A percentile compares a stretch with the other conserved stretches of the same genome.
These are phyloP conservation scores for Yponomeuta evonymella DNA, from an alignment of 2,888 invertebrate genomes.

Conservation along the genomic window DNA sequence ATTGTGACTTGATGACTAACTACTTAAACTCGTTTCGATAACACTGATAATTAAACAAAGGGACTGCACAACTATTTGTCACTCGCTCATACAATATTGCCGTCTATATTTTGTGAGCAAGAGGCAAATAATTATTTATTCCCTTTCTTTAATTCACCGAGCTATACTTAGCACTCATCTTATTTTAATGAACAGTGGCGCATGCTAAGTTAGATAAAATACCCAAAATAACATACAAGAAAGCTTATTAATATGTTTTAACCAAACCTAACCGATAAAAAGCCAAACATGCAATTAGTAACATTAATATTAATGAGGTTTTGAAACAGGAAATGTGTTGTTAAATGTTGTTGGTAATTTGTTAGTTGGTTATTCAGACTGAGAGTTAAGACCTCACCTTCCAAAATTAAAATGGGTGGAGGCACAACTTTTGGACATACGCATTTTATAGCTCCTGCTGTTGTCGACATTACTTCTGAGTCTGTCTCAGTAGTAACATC, in stretches of 20 bases:
- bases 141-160: too few relatives aligned
- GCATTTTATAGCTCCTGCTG: conserved; percentile 42
- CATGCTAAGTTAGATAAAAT: too few relatives aligned
- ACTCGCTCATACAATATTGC: background rate
- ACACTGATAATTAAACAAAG: background rate
- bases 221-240: background rate
- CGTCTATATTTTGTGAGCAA: background rate
- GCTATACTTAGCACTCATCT: background rate
- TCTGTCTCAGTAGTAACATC: conserved; percentile 37
- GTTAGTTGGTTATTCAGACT: conserved; percentile 39
- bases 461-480: conserved; percentile 21
- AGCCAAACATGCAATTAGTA: conserved; percentile 8
- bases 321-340: background rate
- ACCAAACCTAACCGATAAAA: background rate
- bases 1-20: background rate
- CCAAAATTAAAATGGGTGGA: conserved; percentile 87
- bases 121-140: too few relatives aligned
- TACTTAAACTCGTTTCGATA: too few relatives aligned
- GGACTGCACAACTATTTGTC: background rate
- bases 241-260: background rate
- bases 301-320: background rate
- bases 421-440: conserved; percentile 66
- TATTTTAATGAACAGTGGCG: too few relatives aligned
- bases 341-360: background rate
- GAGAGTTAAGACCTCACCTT: conserved; percentile 80